Evolutionary conservation across 1,140 invertebrate genomes (phyloP).

Genomic region (Sycophila sp.): DNA sequence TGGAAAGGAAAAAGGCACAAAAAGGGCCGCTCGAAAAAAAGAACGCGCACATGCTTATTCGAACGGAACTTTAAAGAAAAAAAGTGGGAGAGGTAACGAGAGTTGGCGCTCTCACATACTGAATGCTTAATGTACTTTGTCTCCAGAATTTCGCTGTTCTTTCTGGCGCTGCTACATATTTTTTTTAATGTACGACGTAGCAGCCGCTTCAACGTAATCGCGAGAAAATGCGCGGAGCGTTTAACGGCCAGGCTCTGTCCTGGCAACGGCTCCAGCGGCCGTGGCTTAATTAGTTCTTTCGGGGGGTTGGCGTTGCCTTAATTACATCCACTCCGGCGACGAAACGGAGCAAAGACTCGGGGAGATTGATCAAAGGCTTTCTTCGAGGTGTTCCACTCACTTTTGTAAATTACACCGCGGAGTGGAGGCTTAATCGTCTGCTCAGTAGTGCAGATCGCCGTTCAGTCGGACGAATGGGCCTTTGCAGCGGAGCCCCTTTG

Average conservation of each 20-base stretch:
- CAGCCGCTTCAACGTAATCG: too few species aligned
- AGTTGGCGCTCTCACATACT: not conserved
- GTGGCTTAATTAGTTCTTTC: conserved; percentile 2
- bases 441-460: too few species aligned
- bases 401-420: too few species aligned
- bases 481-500: too few species aligned
- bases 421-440: too few species aligned
- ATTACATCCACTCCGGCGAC: conserved; percentile 8
- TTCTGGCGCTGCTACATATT: not conserved
- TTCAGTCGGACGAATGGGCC: too few species aligned
- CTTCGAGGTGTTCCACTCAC: too few species aligned
- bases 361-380: too few species aligned
- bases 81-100: not conserved
- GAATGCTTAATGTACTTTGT: not conserved
- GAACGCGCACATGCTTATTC: not conserved
- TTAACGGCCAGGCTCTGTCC: not conserved
- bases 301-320: not conserved
- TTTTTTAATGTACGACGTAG: too few species aligned
- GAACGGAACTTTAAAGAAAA: not conserved
- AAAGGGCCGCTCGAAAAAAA: not conserved
- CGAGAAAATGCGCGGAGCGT: not conserved
- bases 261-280: not conserved
- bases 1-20: not conserved
- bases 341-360: too few species aligned
- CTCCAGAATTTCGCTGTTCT: not conserved